phyloP scores from a whole-genome alignment of 2,888 invertebrate species.

The Hypselothyrea guttata region DNA sequence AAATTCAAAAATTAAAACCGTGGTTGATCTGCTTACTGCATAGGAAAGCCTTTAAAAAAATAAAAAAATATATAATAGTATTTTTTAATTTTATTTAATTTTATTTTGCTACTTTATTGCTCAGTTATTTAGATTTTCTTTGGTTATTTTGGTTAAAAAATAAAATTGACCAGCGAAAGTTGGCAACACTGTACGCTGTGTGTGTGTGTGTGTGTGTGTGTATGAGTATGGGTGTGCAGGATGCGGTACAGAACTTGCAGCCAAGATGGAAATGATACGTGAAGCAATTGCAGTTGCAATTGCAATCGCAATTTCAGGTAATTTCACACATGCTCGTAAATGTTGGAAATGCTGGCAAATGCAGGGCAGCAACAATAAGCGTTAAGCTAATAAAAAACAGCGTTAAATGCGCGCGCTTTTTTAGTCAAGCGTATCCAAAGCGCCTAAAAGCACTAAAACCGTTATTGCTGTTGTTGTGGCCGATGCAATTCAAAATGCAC shows the following conservation, averaged over 20 bases:
- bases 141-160: no score
- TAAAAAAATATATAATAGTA: no score
- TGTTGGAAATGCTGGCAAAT: conserved; percentile 26
- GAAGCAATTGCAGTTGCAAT: conserved; percentile 19
- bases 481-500: conserved; percentile 32
- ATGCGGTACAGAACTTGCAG: no score
- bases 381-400: conserved; percentile 47
- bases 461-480: conserved; percentile 16
- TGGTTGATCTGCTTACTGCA: no score
- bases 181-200: no score
- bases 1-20: no score
- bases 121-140: no score
- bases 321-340: conserved; percentile 40
- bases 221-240: not conserved
- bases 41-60: no score
- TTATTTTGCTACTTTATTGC: no score
- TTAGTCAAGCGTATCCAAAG: conserved; percentile 37
- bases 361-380: conserved; percentile 20
- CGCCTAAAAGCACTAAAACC: conserved; percentile 21
- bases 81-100: no score
- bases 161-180: no score
- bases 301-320: conserved; percentile 36
- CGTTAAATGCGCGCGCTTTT: conserved; percentile 41
- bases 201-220: conserved; percentile 9
- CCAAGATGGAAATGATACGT: conserved; percentile 19